Conservation (phyloP, 2,113 vertebrate genomes). For the Hiodon tergisus region DNA sequence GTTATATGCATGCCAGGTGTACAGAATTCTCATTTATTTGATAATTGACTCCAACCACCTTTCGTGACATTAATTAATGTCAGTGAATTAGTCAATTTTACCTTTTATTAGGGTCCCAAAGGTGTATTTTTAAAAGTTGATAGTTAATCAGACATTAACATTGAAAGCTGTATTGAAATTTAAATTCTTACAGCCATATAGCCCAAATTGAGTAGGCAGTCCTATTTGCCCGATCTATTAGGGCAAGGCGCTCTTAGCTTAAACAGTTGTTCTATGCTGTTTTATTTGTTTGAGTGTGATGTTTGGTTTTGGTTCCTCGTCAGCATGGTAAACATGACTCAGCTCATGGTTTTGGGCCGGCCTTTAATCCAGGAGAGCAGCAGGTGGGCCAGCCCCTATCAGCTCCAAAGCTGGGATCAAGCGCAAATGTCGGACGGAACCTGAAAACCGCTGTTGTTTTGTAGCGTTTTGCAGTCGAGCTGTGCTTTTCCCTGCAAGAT, state of each 20-base stretch:
- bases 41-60: too few relatives aligned
- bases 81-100: too few relatives aligned
- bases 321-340: neutral
- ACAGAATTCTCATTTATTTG: too few relatives aligned
- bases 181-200: too few relatives aligned
- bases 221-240: too few relatives aligned
- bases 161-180: neutral
- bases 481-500: conserved; percentile 6
- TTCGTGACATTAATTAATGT: too few relatives aligned
- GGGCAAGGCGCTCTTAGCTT: neutral
- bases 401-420: neutral
- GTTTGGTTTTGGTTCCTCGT: neutral
- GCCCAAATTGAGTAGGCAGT: too few relatives aligned
- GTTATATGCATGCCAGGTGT: too few relatives aligned
- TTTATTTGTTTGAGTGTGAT: neutral
- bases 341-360: neutral
- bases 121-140: too few relatives aligned
- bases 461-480: neutral
- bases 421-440: neutral
- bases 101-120: too few relatives aligned
- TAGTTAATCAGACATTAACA: neutral
- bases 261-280: neutral
- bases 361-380: neutral
- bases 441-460: neutral
- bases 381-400: neutral